Base-by-base conservation (phyloP, 2,113 vertebrate genomes). In the Etheostoma spectabile region DNA sequence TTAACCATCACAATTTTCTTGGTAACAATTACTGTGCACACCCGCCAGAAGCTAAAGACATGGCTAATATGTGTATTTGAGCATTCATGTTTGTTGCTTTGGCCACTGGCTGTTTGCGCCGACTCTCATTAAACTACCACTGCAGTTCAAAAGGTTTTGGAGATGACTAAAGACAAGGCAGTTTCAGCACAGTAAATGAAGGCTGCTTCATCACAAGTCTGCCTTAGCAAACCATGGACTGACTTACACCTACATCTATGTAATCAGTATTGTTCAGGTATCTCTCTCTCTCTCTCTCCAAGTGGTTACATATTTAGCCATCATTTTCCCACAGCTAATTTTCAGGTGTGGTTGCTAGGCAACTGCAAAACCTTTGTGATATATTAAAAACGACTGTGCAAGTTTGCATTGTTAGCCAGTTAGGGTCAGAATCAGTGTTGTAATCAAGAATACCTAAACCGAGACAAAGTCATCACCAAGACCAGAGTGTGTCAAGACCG, bases 291-390 rank as follows among this genome's bases (percentile, higher is more conserved):
- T n/a, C 57, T 59, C 77, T 82, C 67, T 49, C 10, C 38, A 15
- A 69, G 51, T 72, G 56, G 64, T 57, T 75, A 35, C 79, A 82
- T 65, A 77, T 80, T 83, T 81, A 84, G 67, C 53, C 55, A 55
- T 62, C n/a, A 65, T 79, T 85, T 79, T 51, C 46, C 61, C 61
- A 35, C 65, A 49, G 46, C 33, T 85, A 84, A 81, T 87, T 86
- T 81, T 35, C 61, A 42, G n/a, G 86, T 85, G 24, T 35, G 27
- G 86, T 92, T 90, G 89, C 89, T 83, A 88, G 56, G 89, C 77
- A 72, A 92, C 90, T 86, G 68, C 22, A 80, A 74, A 79, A 11
- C 59, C 83, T 77, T 75, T 86, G 74, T 74, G 8, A 67, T n/a
- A 38, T 45, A 14, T 88, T 86, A 76, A 88, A 78, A 78, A 57